phyloP scores from a whole-genome alignment of 23 tunicate genomes.

The Styela clava region DNA sequence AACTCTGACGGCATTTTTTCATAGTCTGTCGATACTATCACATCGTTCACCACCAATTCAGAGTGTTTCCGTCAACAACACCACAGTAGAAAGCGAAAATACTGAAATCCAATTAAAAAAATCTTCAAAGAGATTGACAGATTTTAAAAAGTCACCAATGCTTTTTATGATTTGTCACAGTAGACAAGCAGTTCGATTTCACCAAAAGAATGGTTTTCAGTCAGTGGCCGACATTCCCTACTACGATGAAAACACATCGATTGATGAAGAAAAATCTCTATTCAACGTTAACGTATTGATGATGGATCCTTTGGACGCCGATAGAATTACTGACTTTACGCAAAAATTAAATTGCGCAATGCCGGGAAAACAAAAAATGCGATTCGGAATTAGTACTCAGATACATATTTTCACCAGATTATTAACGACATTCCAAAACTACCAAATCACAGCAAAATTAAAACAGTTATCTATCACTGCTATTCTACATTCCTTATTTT shows the following conservation, averaged over 20 bases:
- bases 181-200: constrained; percentile 57
- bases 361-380: no score
- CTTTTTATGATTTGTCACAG: constrained; percentile 79
- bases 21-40: neutral
- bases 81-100: neutral
- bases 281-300: constrained; percentile 54
- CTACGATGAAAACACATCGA: constrained; percentile 17
- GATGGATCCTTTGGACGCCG: constrained; percentile 28
- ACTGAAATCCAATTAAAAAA: neutral
- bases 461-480: no score
- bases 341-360: neutral
- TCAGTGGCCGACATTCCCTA: constrained; percentile 49
- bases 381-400: no score
- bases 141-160: constrained; percentile 20
- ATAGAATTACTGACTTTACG: neutral
- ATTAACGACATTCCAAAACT: no score
- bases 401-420: no score
- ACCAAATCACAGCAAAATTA: no score
- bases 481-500: no score
- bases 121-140: neutral
- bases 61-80: neutral
- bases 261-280: neutral
- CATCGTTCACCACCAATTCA: neutral
- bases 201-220: constrained; percentile 66
- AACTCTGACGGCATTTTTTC: no score